Conservation (phyloP, 2,888 invertebrate genomes). For the Xestia rhomboidea region DNA sequence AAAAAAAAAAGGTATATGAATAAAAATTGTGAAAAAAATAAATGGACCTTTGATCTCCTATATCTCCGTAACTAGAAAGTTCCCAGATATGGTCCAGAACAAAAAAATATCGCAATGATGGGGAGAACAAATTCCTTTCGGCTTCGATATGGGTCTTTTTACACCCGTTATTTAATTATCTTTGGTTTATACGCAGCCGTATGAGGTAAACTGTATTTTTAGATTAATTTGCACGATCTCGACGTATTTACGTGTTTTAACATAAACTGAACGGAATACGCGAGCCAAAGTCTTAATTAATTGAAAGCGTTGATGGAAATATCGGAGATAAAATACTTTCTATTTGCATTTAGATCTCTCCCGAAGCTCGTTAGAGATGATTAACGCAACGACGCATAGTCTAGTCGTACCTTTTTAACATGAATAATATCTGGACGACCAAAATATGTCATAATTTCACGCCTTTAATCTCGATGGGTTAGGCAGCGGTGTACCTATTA, state of each 20-base stretch:
- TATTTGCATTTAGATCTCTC: neutral
- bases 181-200: neutral
- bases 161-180: neutral
- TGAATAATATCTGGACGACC: neutral
- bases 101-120: neutral
- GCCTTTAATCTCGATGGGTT: neutral
- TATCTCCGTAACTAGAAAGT: too few relatives aligned
- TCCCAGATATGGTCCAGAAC: neutral
- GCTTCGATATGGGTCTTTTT: neutral
- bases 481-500: neutral
- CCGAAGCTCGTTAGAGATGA: neutral
- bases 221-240: conserved; percentile 41
- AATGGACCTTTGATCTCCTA: too few relatives aligned
- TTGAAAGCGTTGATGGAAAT: conserved; percentile 24
- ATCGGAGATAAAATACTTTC: conserved; percentile 24
- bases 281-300: conserved; percentile 15
- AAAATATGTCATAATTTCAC: neutral
- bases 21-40: too few relatives aligned
- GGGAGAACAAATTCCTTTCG: neutral
- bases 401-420: neutral
- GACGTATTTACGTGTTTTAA: conserved; percentile 48
- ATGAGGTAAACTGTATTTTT: conserved; percentile 9
- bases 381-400: too few relatives aligned
- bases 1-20: too few relatives aligned
- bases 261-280: conserved; percentile 7